These are phyloP conservation scores for Malacoraja senta DNA, from an alignment of 2,797 vertebrate genomes.

Conservation along the genomic window DNA sequence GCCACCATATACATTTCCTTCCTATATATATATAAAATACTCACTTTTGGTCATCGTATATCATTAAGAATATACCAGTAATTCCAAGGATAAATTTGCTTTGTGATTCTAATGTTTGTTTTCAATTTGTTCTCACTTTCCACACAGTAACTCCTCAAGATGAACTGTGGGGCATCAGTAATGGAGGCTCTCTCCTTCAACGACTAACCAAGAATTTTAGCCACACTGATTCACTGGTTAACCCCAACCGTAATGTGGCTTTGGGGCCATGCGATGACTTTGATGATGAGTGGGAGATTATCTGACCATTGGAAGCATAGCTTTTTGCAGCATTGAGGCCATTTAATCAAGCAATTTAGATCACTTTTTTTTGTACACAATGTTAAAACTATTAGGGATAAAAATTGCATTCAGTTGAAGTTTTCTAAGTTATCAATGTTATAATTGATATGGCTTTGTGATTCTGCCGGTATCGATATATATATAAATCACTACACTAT, in stretches of 20 bases:
- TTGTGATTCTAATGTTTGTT: not conserved
- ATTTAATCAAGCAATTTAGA: conserved; percentile 39
- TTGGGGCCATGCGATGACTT: conserved; percentile 68
- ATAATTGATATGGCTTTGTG: not conserved
- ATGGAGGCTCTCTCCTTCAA: conserved; percentile 71
- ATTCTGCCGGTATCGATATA: not conserved
- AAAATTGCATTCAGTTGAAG: not conserved
- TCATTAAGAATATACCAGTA: not conserved
- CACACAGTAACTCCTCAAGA: conserved; percentile 76
- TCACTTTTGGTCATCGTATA: not conserved
- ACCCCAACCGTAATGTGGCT: conserved; percentile 48
- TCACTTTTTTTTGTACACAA: conserved; percentile 43
- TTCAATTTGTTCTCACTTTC: conserved; percentile 41
- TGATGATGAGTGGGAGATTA: conserved; percentile 94
- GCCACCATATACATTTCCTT: too few relatives aligned
- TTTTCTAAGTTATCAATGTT: not conserved
- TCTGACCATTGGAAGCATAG: conserved; percentile 57
- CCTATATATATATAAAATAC: not conserved
- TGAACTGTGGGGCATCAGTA: conserved; percentile 81
- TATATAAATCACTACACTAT: not conserved
- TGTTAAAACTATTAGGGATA: not conserved
- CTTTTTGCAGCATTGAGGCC: conserved; percentile 47
- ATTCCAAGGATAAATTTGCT: not conserved
- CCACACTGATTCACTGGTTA: conserved; percentile 54
- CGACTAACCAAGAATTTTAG: conserved; percentile 83